These are phyloP conservation scores for Drosophila stalkeri DNA, from an alignment of 2,888 invertebrate species.

Conservation along the genomic window DNA sequence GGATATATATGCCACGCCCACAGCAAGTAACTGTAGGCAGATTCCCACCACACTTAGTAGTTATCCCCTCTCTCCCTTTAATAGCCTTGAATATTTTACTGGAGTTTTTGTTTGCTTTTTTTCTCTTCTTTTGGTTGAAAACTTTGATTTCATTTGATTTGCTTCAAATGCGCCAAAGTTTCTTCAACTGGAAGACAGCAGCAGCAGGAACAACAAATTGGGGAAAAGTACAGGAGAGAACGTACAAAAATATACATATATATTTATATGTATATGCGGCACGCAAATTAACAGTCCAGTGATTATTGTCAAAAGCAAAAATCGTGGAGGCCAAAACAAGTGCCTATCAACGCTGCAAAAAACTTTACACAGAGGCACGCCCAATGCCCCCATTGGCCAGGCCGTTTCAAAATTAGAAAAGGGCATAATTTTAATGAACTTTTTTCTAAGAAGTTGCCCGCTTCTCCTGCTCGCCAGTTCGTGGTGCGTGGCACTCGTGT, in stretches of 20 bases:
- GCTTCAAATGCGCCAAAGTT: slow-evolving; percentile 75
- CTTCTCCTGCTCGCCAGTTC: slow-evolving; percentile 10
- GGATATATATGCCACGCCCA: slow-evolving; percentile 39
- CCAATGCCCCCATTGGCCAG: slow-evolving; percentile 8
- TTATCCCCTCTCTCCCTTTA: background rate
- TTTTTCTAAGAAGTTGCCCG: slow-evolving; percentile 59
- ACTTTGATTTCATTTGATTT: slow-evolving; percentile 77
- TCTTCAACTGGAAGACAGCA: slow-evolving; percentile 77
- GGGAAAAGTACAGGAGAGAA: slow-evolving; percentile 40
- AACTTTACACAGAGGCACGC: slow-evolving; percentile 24
- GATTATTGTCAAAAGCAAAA: slow-evolving; percentile 80
- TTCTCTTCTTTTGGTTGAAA: slow-evolving; percentile 28
- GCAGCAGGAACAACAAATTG: slow-evolving; percentile 20
- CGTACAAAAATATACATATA: slow-evolving; percentile 14
- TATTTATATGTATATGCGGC: slow-evolving; percentile 48
- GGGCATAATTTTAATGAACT: slow-evolving; percentile 82
- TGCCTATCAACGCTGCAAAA: slow-evolving; percentile 60
- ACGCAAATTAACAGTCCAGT: slow-evolving; percentile 83
- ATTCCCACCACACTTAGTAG: background rate
- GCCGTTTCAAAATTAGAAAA: slow-evolving; percentile 77
- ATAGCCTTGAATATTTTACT: slow-evolving; percentile 13
- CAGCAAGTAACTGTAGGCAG: slow-evolving; percentile 6
- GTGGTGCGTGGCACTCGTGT: slow-evolving; percentile 49
- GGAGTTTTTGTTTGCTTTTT: slow-evolving; percentile 24
- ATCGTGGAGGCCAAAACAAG: slow-evolving; percentile 54